Percentiles rank a stretch among this genome's conserved stretches.
Evolutionary conservation across 1,140 invertebrate genomes (phyloP).

Genomic region (Caenorhabditis brenneri): DNA sequence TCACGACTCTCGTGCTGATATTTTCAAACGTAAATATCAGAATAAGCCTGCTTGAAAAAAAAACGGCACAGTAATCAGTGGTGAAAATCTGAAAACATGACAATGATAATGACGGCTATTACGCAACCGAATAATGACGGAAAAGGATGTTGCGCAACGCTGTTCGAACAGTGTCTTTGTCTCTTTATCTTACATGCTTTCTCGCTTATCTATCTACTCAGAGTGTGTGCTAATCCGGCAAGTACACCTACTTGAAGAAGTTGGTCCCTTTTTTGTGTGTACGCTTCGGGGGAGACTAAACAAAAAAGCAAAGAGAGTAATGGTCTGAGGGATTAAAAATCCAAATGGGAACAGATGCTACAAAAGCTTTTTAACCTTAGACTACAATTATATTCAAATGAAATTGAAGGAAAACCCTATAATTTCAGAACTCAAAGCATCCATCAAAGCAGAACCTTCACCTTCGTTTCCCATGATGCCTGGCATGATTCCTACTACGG

Average conservation of each 20-base stretch:
- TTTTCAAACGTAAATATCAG: neutral
- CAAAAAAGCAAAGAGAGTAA: neutral
- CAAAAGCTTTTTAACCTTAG: neutral
- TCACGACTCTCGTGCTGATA: too few relatives aligned
- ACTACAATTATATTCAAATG: neutral
- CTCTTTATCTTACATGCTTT: neutral
- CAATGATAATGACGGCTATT: neutral
- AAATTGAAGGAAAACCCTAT: neutral
- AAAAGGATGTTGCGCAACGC: constrained; percentile 29
- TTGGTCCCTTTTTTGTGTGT: constrained; percentile 16
- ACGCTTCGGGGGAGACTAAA: constrained; percentile 13
- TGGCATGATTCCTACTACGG: neutral
- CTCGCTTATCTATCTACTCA: neutral
- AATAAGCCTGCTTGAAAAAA: neutral
- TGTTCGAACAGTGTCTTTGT: neutral
- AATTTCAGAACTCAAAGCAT: constrained; percentile 30
- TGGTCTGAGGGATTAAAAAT: neutral
- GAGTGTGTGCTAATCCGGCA: constrained; percentile 32
- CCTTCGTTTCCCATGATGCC: constrained; percentile 27
- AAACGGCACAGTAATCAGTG: neutral
- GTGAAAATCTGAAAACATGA: neutral
- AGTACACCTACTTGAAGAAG: constrained; percentile 35
- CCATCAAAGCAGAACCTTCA: neutral
- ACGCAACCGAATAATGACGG: constrained; percentile 19
- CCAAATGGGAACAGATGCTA: neutral